A percentile compares a stretch with the other conserved stretches of the same genome.
phyloP scores from a whole-genome alignment of 2,888 invertebrate species.

The Icerya purchasi region DNA sequence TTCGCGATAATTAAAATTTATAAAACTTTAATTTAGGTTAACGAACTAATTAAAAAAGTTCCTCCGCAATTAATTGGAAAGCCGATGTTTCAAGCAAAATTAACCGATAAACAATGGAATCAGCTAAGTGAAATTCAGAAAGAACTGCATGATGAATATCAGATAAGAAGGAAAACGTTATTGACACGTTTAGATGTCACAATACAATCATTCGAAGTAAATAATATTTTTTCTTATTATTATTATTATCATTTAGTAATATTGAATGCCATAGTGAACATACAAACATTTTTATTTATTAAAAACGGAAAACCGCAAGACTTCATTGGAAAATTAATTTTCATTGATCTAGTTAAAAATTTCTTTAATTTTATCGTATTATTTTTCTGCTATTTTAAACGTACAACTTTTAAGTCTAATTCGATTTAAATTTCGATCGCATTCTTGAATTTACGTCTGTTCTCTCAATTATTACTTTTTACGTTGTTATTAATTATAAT shows the following conservation, averaged over 20 bases:
- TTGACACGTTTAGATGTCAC: slow-evolving; percentile 85
- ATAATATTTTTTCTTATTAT: slow-evolving; percentile 1
- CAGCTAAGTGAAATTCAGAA: slow-evolving; percentile 42
- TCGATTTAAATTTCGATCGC: too few relatives aligned
- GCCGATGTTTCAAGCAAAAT: slow-evolving; percentile 45
- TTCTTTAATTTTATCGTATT: too few relatives aligned
- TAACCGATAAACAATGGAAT: slow-evolving; percentile 67
- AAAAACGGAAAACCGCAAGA: too few relatives aligned
- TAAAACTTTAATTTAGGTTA: slow-evolving; percentile 19
- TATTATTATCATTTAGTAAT: background rate
- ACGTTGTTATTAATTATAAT: too few relatives aligned
- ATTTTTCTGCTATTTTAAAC: too few relatives aligned
- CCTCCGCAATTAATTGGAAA: slow-evolving; percentile 42
- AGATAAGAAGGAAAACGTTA: slow-evolving; percentile 61
- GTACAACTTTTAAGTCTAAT: too few relatives aligned
- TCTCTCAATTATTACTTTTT: too few relatives aligned
- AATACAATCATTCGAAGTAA: slow-evolving; percentile 80
- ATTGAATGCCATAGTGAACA: too few relatives aligned
- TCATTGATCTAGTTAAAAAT: too few relatives aligned
- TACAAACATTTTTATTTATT: too few relatives aligned
- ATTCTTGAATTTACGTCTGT: too few relatives aligned
- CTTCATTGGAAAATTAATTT: too few relatives aligned
- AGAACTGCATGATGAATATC: slow-evolving; percentile 62
- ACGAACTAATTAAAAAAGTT: slow-evolving; percentile 23
- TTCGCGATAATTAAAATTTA: background rate